Evolutionary conservation across 2,888 invertebrate species (phyloP), one percentile per base, ranked within the genome.

Genomic region (Balanococcus diminutus): DNA sequence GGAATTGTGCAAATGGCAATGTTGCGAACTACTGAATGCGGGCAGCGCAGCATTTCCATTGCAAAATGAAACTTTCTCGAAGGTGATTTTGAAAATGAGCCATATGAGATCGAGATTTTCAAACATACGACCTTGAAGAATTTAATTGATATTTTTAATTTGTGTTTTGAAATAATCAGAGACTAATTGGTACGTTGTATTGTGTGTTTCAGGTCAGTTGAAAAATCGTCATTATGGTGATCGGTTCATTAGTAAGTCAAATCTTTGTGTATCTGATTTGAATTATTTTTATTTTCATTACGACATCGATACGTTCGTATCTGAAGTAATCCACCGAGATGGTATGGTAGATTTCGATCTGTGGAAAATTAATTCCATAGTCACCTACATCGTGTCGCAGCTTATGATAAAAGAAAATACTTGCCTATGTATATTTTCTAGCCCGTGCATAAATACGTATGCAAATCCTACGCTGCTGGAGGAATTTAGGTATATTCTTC

Each of bases 151-250:
- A 56, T 22, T 22, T 56, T 8, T 56, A 22, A 1, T 9, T 51
- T 51, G 22, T 56, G 9, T 9, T 19, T 56, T 56, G 22, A 4
- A 67, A 67, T 31, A 6, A 31, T 11, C 56, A 3, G 67, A 67
- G 14, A 16, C 28, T 67, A 67, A 67, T 67, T 67, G 25, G 28
- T 67, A 31, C 19, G 4, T 28, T 67, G 25, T 67, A 28, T 67
- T 67, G 28, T 25, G 28, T 67, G 67, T 67, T 67, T 28, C 67
- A 67, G 67, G 67, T 67, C 67, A 67, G 67, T 67, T 67, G 67
- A 67, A 67, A 67, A 67, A 67, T 67, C 67, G 16, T 67, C 16
- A 19, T 8, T 2, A 67, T 61, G 61, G 11, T 61, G 61, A 5
- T 28, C 67, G 67, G 67, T 67, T 25, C 28, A 67, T 67, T 28